Evolutionary conservation across 1,140 invertebrate genomes (phyloP).

Genomic region (Philotrypesis tridentata): DNA sequence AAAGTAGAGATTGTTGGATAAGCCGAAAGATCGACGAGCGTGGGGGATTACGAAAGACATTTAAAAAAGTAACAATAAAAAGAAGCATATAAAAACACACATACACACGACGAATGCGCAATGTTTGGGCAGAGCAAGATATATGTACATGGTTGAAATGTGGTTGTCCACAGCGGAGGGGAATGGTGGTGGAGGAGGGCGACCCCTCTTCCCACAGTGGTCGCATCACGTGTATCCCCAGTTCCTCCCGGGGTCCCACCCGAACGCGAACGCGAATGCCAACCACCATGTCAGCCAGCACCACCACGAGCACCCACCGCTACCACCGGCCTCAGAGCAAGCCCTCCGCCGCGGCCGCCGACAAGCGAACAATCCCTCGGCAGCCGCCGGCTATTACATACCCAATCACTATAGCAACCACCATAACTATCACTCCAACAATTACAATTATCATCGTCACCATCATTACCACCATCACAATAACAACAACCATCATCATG

Average conservation of each 20-base stretch:
- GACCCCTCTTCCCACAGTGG: conserved; percentile 92
- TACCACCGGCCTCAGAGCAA: conserved; percentile 70
- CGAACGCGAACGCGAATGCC: conserved; percentile 78
- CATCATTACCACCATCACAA: conserved; percentile 71
- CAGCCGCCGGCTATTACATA: conserved; percentile 55
- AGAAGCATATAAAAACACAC: no score
- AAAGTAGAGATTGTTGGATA: background rate
- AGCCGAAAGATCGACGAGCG: background rate
- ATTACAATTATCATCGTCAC: conserved; percentile 71
- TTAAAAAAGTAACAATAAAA: background rate
- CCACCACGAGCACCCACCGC: conserved; percentile 75
- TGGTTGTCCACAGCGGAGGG: conserved; percentile 72
- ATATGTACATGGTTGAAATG: conserved; percentile 60
- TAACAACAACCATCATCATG: conserved; percentile 74
- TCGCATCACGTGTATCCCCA: conserved; percentile 93
- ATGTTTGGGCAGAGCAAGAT: background rate
- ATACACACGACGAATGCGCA: background rate
- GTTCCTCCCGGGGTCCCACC: conserved; percentile 90
- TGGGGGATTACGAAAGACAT: background rate
- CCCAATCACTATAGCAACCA: conserved; percentile 73
- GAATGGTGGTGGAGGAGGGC: conserved; percentile 74
- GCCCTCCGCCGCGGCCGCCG: conserved; percentile 69
- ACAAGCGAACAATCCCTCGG: conserved; percentile 58
- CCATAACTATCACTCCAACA: conserved; percentile 71
- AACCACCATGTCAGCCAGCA: conserved; percentile 74